phyloP scores from a whole-genome alignment of 2,888 invertebrate genomes.

The Pterobdella sp. region DNA sequence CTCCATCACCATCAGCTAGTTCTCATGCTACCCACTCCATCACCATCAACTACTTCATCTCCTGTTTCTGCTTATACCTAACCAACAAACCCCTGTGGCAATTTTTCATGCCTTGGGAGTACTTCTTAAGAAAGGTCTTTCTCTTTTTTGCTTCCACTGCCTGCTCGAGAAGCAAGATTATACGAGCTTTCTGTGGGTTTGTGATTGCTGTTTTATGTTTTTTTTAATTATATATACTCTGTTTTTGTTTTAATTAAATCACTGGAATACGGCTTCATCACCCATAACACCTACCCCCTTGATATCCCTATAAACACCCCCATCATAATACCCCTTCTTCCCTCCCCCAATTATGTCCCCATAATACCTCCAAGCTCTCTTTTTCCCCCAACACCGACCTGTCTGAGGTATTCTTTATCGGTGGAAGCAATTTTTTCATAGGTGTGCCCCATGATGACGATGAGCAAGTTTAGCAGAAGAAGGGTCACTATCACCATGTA shows the following conservation, averaged over 20 bases:
- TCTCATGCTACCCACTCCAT: too few relatives aligned
- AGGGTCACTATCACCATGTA: conserved; percentile 96
- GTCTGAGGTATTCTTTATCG: conserved; percentile 92
- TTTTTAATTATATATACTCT: background rate
- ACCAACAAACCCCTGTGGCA: conserved; percentile 81
- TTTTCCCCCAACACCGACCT: too few relatives aligned
- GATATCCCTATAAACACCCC: too few relatives aligned
- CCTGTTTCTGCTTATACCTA: conserved; percentile 63
- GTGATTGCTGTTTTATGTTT: background rate
- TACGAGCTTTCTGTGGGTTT: conserved; percentile 77
- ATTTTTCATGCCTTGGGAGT: conserved; percentile 74
- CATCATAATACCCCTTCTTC: too few relatives aligned
- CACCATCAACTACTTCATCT: too few relatives aligned
- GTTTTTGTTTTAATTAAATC: too few relatives aligned
- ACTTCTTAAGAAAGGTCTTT: conserved; percentile 73
- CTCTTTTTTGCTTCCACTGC: conserved; percentile 86
- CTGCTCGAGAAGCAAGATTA: conserved; percentile 89
- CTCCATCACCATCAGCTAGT: too few relatives aligned
- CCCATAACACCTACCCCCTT: too few relatives aligned
- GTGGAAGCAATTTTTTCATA: conserved; percentile 90
- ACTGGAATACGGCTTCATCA: too few relatives aligned
- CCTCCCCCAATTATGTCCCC: too few relatives aligned
- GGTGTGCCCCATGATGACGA: conserved; percentile 99
- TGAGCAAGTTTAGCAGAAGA: conserved; percentile 90
- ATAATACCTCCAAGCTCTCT: too few relatives aligned